Evolutionary conservation across 2,797 vertebrate genomes (phyloP).

Genomic region (Borostomias antarcticus): DNA sequence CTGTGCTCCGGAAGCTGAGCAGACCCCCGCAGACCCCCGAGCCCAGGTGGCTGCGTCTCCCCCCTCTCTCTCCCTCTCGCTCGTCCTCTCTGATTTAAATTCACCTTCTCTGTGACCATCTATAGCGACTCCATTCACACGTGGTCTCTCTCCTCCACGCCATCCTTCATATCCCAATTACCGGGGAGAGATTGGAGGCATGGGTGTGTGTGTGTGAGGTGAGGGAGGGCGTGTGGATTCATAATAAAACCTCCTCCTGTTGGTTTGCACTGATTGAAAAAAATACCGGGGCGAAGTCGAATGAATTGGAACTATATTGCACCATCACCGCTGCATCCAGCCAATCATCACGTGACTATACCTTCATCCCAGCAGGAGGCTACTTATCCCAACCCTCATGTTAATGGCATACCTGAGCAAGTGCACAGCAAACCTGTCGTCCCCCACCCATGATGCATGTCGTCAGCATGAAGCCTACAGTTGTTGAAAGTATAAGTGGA

Average conservation of each 20-base stretch:
- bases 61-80: slow-evolving; percentile 35
- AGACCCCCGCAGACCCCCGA: slow-evolving; percentile 26
- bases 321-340: not conserved
- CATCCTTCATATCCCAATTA: slow-evolving; percentile 10
- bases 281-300: too few species aligned
- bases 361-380: not conserved
- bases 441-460: too few species aligned
- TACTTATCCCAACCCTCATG: not conserved
- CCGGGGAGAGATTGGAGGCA: slow-evolving; percentile 31
- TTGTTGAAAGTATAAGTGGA: too few species aligned
- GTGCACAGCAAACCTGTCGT: too few species aligned
- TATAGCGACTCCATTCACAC: slow-evolving; percentile 46
- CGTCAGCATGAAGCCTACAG: too few species aligned
- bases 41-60: slow-evolving; percentile 28
- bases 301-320: not conserved
- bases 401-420: not conserved
- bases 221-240: slow-evolving; percentile 7
- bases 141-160: slow-evolving; percentile 26
- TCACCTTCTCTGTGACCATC: slow-evolving; percentile 58
- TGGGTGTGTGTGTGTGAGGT: too few species aligned
- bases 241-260: not conserved
- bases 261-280: not conserved
- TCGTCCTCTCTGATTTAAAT: slow-evolving; percentile 55
- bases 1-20: slow-evolving; percentile 39
- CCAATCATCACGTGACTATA: not conserved